phyloP scores from a whole-genome alignment of 2,797 vertebrate genomes.

The Enteromius afrohamiltoni region DNA sequence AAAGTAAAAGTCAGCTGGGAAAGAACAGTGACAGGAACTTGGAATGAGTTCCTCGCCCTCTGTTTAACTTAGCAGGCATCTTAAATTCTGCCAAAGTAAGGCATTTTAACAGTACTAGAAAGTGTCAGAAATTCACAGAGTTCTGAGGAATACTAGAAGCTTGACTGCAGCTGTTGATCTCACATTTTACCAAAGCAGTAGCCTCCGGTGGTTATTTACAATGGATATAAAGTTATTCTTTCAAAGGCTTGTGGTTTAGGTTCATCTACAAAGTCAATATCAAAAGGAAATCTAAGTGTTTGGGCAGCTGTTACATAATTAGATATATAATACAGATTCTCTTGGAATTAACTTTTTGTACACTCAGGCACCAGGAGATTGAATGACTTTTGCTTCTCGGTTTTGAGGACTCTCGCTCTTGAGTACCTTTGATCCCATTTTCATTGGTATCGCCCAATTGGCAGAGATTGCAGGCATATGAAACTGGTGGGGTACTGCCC shows the following conservation, averaged over 20 bases:
- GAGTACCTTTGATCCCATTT: constrained; percentile 3
- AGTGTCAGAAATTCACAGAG: constrained; percentile 63
- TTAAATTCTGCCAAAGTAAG: constrained; percentile 42
- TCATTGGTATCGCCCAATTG: constrained; percentile 90
- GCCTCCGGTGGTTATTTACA: constrained; percentile 49
- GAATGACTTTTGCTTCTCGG: constrained; percentile 38
- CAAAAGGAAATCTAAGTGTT: constrained; percentile 39
- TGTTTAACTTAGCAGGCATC: constrained; percentile 62
- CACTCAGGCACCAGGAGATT: constrained; percentile 25
- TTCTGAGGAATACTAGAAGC: constrained; percentile 55
- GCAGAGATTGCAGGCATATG: constrained; percentile 90
- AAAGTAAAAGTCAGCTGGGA: constrained; percentile 39
- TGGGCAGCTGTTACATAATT: constrained; percentile 50
- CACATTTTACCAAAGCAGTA: constrained; percentile 48
- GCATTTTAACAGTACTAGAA: constrained; percentile 56
- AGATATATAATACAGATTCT: constrained; percentile 33
- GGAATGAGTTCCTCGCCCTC: constrained; percentile 26
- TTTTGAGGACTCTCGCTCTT: neutral
- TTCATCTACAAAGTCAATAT: constrained; percentile 51
- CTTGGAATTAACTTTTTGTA: constrained; percentile 14
- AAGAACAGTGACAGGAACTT: constrained; percentile 37
- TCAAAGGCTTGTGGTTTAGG: constrained; percentile 29
- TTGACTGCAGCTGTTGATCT: constrained; percentile 50
- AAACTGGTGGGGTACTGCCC: constrained; percentile 93
- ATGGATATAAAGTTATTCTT: constrained; percentile 31